A percentile compares a stretch with the other conserved stretches of the same genome.
phyloP scores from a whole-genome alignment of 1,140 invertebrate species.

The Trialeurodes vaporariorum region DNA sequence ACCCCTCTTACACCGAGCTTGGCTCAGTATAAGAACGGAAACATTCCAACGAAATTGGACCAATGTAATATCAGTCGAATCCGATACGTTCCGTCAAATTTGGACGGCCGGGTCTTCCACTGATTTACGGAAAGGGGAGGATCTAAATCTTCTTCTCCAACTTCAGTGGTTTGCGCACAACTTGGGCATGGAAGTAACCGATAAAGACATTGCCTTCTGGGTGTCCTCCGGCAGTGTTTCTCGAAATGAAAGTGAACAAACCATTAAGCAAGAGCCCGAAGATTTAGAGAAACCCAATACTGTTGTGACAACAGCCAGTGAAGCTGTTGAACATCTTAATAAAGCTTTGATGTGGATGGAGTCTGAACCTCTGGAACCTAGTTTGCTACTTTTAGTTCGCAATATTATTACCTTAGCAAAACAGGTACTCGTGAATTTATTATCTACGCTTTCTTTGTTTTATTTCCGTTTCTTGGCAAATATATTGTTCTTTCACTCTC shows the following conservation, averaged over 20 bases:
- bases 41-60: slow-evolving; percentile 36
- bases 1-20: slow-evolving; percentile 38
- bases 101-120: slow-evolving; percentile 15
- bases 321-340: slow-evolving; percentile 35
- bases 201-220: slow-evolving; percentile 36
- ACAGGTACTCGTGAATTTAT: too few relatives aligned
- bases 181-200: slow-evolving; percentile 34
- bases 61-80: background rate
- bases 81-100: background rate
- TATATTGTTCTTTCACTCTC: too few relatives aligned
- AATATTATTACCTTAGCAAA: slow-evolving; percentile 34
- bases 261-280: slow-evolving; percentile 22
- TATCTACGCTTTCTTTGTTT: too few relatives aligned
- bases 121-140: slow-evolving; percentile 26
- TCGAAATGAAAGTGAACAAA: slow-evolving; percentile 10
- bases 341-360: slow-evolving; percentile 42
- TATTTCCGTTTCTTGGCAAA: too few relatives aligned
- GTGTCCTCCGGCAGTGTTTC: slow-evolving; percentile 22
- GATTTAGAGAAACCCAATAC: slow-evolving; percentile 22
- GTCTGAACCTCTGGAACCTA: slow-evolving; percentile 40
- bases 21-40: slow-evolving; percentile 37
- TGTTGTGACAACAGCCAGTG: slow-evolving; percentile 31
- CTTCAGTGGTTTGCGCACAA: slow-evolving; percentile 35
- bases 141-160: slow-evolving; percentile 30
- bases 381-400: slow-evolving; percentile 37